Evolutionary conservation across 2,888 invertebrate genomes (phyloP).

Genomic region (Microlaimidae sp.): DNA sequence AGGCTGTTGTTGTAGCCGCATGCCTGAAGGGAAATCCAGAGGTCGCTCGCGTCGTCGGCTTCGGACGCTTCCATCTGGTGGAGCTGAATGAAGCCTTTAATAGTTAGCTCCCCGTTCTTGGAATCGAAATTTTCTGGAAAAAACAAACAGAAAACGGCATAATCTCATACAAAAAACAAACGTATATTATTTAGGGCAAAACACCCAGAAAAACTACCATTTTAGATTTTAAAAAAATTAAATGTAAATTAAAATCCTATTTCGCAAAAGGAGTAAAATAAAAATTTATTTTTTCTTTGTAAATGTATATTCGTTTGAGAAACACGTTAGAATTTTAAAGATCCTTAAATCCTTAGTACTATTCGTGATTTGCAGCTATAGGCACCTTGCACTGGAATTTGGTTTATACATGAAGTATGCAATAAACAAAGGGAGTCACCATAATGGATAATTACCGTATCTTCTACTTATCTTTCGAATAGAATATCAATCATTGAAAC

Average conservation of each 20-base stretch:
- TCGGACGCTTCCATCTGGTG: constrained; percentile 42
- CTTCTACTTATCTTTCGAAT: no score
- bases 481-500: no score
- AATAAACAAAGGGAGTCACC: no score
- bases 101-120: constrained; percentile 37
- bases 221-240: no score
- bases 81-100: constrained; percentile 37
- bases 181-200: neutral
- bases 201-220: neutral
- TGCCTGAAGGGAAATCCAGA: constrained; percentile 38
- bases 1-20: constrained; percentile 39
- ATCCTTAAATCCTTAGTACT: no score
- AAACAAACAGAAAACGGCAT: neutral
- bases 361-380: no score
- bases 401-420: no score
- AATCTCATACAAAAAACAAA: neutral
- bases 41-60: constrained; percentile 37
- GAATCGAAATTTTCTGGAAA: constrained; percentile 32
- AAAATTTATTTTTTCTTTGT: no score
- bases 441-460: no score
- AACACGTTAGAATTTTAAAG: no score
- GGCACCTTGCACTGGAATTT: no score
- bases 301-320: no score
- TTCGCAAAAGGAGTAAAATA: neutral
- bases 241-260: neutral